Conservation (phyloP, 2,888 invertebrate genomes). For the Oligia latruncula region DNA sequence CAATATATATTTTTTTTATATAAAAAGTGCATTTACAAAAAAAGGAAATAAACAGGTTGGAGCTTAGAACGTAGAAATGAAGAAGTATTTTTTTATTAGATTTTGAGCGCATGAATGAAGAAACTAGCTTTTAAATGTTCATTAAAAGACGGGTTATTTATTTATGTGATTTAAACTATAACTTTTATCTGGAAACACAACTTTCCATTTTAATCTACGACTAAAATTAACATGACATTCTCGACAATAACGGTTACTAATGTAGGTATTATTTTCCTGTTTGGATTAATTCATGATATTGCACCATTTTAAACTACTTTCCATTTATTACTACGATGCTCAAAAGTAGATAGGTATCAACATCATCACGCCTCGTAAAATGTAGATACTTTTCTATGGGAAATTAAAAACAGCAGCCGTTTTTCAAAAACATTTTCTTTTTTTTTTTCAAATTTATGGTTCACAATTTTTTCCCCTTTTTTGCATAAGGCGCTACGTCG, state of each 20-base stretch:
- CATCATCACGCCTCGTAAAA: neutral
- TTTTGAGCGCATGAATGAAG: constrained; percentile 46
- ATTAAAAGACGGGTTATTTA: constrained; percentile 30
- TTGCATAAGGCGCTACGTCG: too few relatives aligned
- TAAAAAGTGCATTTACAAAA: neutral
- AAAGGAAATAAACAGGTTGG: neutral
- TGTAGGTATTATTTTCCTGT: constrained; percentile 22
- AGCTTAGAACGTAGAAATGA: neutral
- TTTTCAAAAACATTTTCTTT: too few relatives aligned
- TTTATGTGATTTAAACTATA: constrained; percentile 27
- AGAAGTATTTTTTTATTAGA: constrained; percentile 2
- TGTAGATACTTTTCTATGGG: neutral
- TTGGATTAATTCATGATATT: constrained; percentile 7
- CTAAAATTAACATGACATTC: constrained; percentile 26
- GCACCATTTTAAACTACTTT: constrained; percentile 33
- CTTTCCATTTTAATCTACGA: constrained; percentile 60
- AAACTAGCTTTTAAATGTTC: constrained; percentile 37
- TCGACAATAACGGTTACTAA: constrained; percentile 14
- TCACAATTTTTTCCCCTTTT: too few relatives aligned
- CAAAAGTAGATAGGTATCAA: neutral
- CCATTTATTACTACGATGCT: constrained; percentile 24
- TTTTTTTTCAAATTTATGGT: too few relatives aligned
- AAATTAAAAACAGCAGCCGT: too few relatives aligned
- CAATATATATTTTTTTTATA: neutral
- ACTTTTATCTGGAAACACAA: constrained; percentile 40